Percentiles rank a stretch among this genome's conserved stretches.
Evolutionary conservation across 2,797 vertebrate genomes (phyloP).

Genomic region (Gymnothorax reevesii): DNA sequence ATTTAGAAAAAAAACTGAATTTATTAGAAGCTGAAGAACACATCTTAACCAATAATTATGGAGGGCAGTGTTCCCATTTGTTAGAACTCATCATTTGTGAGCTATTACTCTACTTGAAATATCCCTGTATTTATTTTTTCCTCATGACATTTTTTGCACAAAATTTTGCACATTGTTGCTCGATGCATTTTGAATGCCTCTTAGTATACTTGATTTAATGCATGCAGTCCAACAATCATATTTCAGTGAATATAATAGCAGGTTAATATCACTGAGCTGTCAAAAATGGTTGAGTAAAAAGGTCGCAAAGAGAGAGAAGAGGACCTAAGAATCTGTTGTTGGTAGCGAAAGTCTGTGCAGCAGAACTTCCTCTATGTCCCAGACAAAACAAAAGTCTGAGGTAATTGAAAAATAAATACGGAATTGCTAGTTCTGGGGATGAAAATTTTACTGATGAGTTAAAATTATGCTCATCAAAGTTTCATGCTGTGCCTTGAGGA

Average conservation of each 20-base stretch:
- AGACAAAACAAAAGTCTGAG: background rate
- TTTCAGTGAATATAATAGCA: background rate
- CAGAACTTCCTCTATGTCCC: background rate
- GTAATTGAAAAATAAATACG: background rate
- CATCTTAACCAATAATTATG: too few relatives aligned
- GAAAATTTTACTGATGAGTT: background rate
- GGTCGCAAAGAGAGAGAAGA: background rate
- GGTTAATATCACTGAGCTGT: background rate
- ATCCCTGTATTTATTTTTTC: too few relatives aligned
- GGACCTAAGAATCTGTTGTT: background rate
- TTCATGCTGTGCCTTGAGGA: background rate
- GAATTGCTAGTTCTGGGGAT: background rate
- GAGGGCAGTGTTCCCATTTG: too few relatives aligned
- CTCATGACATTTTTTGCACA: too few relatives aligned
- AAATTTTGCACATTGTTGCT: too few relatives aligned
- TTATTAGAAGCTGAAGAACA: too few relatives aligned
- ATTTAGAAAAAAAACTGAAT: too few relatives aligned
- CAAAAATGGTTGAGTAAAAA: background rate
- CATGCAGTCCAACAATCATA: background rate
- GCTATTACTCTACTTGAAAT: too few relatives aligned
- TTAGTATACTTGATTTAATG: background rate
- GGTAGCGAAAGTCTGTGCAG: background rate
- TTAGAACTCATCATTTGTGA: too few relatives aligned
- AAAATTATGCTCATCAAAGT: background rate
- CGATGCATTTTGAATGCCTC: too few relatives aligned